These are phyloP conservation scores for Mythimna pallens DNA, from an alignment of 2,888 invertebrate genomes.

Conservation along the genomic window DNA sequence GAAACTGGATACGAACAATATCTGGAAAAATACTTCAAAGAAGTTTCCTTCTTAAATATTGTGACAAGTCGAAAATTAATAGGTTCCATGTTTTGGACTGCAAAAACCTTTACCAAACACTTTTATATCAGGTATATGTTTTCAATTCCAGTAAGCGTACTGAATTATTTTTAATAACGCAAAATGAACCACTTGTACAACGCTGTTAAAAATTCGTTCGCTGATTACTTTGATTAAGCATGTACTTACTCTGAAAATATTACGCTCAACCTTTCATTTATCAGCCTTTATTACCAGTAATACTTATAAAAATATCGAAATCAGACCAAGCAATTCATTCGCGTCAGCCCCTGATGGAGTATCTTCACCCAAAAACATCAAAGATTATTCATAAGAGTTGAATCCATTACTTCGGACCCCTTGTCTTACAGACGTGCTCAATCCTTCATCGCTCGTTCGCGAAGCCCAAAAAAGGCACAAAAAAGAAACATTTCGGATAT, in stretches of 20 bases:
- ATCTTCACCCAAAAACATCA: constrained; percentile 68
- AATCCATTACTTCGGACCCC: constrained; percentile 78
- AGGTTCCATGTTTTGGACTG: background rate
- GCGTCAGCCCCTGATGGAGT: constrained; percentile 66
- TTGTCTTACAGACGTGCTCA: constrained; percentile 75
- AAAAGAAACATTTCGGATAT: constrained; percentile 76
- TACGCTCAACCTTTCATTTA: constrained; percentile 51
- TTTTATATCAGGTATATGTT: background rate
- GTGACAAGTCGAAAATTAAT: background rate
- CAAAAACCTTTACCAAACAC: background rate
- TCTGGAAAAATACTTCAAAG: background rate
- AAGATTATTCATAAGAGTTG: constrained; percentile 69
- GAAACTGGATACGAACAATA: constrained; percentile 19
- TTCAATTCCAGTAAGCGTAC: constrained; percentile 21
- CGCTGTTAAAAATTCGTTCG: constrained; percentile 21
- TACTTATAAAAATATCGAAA: constrained; percentile 62
- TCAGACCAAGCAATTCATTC: constrained; percentile 66
- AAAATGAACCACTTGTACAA: constrained; percentile 36
- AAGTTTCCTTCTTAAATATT: background rate
- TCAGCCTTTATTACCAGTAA: constrained; percentile 52
- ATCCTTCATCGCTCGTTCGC: constrained; percentile 80
- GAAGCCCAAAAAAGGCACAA: constrained; percentile 66
- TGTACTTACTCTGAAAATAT: constrained; percentile 56
- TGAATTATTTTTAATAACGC: constrained; percentile 29
- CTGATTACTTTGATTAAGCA: constrained; percentile 57